Evolutionary conservation across 2,113 vertebrate species (phyloP).

Genomic region (Myanophis thanlyinensis): DNA sequence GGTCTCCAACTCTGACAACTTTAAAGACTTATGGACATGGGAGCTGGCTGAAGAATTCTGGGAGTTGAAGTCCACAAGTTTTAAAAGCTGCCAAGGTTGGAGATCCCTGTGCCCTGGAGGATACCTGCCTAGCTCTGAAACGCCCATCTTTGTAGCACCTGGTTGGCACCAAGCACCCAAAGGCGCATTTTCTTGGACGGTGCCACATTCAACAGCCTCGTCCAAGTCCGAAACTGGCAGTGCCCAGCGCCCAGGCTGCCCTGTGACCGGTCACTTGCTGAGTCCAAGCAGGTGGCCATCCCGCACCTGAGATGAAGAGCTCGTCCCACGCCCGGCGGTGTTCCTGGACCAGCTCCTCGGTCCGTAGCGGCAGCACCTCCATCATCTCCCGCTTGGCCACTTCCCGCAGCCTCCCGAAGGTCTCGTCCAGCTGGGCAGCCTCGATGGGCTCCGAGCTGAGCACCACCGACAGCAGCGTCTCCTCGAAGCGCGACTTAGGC

Average conservation of each 20-base stretch:
- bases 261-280: neutral
- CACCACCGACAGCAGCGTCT: constrained; percentile 85
- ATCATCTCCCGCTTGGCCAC: constrained; percentile 84
- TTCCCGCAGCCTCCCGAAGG: constrained; percentile 79
- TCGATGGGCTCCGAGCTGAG: constrained; percentile 77
- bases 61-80: neutral
- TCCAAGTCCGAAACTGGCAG: neutral
- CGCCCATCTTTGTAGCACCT: neutral
- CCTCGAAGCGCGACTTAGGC: constrained; percentile 81
- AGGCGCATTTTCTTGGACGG: neutral
- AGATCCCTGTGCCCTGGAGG: neutral
- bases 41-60: neutral
- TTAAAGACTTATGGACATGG: neutral
- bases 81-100: neutral
- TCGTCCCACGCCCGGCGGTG: constrained; percentile 93
- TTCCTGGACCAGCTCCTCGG: constrained; percentile 80
- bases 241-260: neutral
- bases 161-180: neutral
- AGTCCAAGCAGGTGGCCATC: too few relatives aligned
- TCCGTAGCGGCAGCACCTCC: constrained; percentile 78
- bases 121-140: neutral
- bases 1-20: neutral
- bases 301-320: constrained; percentile 89
- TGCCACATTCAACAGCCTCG: neutral
- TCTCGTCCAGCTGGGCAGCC: constrained; percentile 77